Evolutionary conservation across 1,140 invertebrate species (phyloP).

Genomic region (Elymnias hypermnestra): DNA sequence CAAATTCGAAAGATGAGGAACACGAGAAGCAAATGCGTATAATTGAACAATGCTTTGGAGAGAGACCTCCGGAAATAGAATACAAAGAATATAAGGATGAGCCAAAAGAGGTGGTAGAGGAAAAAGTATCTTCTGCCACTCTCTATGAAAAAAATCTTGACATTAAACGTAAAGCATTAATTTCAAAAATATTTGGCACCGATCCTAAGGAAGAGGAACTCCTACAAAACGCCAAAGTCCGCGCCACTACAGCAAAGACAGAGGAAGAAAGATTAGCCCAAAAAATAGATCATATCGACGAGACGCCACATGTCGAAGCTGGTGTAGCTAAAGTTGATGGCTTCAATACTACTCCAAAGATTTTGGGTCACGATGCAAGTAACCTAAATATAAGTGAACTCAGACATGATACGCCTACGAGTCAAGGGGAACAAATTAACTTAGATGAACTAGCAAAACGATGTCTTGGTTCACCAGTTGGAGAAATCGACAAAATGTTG

Average conservation of each 20-base stretch:
- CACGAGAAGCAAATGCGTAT: conserved; percentile 20
- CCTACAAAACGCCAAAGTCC: neutral
- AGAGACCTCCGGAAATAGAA: neutral
- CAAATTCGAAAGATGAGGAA: conserved; percentile 9
- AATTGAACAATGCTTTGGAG: conserved; percentile 16
- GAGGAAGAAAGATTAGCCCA: conserved; percentile 34
- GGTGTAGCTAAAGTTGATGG: conserved; percentile 27
- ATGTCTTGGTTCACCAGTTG: conserved; percentile 27
- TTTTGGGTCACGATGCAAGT: conserved; percentile 19
- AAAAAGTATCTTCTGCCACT: neutral
- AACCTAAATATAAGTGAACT: neutral
- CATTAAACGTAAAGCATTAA: neutral
- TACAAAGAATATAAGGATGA: neutral
- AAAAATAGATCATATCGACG: conserved; percentile 42
- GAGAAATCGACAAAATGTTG: conserved; percentile 34
- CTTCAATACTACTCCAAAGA: conserved; percentile 26
- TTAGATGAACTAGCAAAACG: conserved; percentile 35
- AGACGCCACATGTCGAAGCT: conserved; percentile 34
- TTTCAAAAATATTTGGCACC: conserved; percentile 2
- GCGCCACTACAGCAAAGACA: conserved; percentile 22
- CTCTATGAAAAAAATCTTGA: no score
- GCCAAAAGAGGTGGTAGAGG: neutral
- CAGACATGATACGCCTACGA: neutral
- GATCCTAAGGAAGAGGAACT: neutral
- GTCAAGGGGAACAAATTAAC: neutral